phyloP scores from a whole-genome alignment of 2,888 invertebrate species.

The Meganola albula region DNA sequence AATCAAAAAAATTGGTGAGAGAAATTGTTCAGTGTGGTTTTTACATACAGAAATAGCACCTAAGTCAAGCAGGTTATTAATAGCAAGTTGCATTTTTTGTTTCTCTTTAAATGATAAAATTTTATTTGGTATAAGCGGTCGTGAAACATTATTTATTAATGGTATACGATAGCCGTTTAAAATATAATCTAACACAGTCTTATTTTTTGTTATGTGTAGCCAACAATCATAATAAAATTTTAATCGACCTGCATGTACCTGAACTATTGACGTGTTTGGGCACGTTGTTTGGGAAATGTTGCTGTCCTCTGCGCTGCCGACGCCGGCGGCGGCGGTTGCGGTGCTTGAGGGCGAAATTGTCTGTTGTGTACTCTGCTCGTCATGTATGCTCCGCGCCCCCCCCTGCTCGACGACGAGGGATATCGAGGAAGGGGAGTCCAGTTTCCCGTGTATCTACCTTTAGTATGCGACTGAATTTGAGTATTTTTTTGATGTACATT shows the following conservation, averaged over 20 bases:
- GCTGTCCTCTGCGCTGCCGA: not conserved
- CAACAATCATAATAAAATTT: conserved; percentile 4
- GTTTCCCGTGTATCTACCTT: conserved; percentile 13
- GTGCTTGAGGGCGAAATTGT: not conserved
- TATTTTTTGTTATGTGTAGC: conserved; percentile 2
- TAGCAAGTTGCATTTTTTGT: conserved; percentile 1
- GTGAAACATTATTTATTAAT: conserved; percentile 1
- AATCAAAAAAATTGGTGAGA: conserved; percentile 10
- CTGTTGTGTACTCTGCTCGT: not conserved
- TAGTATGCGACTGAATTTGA: conserved; percentile 1
- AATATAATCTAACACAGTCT: not conserved
- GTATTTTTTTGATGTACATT: not conserved
- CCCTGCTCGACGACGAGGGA: conserved; percentile 10
- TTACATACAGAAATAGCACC: conserved; percentile 5
- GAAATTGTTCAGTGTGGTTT: conserved; percentile 5
- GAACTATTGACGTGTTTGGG: conserved; percentile 1
- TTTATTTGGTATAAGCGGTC: not conserved
- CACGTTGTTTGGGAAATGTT: not conserved
- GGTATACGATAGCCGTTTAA: conserved; percentile 3
- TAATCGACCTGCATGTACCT: conserved; percentile 5
- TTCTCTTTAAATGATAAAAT: conserved; percentile 3
- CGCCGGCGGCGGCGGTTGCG: not conserved
- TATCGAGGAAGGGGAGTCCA: conserved; percentile 10
- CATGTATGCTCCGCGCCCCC: conserved; percentile 7
- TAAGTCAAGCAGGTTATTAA: not conserved